These are phyloP conservation scores for Nyctereutes procyonoides DNA, from an alignment of 2,113 vertebrate genomes.

Conservation along the genomic window DNA sequence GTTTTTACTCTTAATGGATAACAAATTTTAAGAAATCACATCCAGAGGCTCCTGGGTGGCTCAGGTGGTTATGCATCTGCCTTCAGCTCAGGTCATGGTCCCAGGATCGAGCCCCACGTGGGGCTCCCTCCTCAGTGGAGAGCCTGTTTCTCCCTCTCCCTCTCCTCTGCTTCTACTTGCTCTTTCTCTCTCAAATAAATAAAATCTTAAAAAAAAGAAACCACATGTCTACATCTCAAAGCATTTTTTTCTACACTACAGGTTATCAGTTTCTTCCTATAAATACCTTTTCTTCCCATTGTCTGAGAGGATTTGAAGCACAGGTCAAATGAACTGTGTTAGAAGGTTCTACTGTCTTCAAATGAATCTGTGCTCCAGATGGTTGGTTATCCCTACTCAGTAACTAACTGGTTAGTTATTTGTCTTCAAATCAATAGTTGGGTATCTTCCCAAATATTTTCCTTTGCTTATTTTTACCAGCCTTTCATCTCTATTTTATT, in stretches of 20 bases:
- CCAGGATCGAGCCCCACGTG: too few relatives aligned
- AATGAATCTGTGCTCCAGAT: background rate
- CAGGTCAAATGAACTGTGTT: background rate
- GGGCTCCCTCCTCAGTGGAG: too few relatives aligned
- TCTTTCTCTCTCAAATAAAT: too few relatives aligned
- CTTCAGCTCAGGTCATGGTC: too few relatives aligned
- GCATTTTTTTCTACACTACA: background rate
- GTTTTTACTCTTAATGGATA: background rate
- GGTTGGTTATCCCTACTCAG: background rate
- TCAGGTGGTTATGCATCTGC: too few relatives aligned
- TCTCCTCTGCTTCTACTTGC: too few relatives aligned
- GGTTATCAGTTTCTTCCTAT: background rate
- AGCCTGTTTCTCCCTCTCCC: too few relatives aligned
- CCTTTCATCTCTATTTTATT: background rate
- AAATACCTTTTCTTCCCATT: background rate
- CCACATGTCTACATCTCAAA: background rate
- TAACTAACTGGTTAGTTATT: background rate
- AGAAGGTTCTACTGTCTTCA: background rate
- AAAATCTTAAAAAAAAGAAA: background rate
- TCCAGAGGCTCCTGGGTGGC: too few relatives aligned
- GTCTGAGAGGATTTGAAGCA: background rate
- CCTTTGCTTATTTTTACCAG: background rate
- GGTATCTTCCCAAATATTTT: conserved; percentile 20
- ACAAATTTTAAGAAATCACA: background rate
- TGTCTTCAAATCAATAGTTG: background rate